Evolutionary conservation across 2,113 vertebrate species (phyloP), one percentile per base, ranked within the genome.

Genomic region (Calyptomena viridis): DNA sequence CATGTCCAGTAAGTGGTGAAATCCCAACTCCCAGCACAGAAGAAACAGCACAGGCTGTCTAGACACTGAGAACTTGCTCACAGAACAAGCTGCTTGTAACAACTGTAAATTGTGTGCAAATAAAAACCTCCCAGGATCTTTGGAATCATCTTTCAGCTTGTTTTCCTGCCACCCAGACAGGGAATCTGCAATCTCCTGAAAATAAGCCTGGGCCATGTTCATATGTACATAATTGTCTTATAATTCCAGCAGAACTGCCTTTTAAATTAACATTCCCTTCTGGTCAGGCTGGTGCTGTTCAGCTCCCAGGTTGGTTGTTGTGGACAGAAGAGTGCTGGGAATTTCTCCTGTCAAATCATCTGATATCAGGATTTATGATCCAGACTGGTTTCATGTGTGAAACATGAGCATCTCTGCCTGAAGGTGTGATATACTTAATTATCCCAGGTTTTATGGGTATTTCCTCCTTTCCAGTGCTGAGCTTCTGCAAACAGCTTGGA

Each of bases 91-190:
- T 50, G 66, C 89, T 87, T 88, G 67, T 46, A 60, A 73, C 93
- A 93, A 46, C 93, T 88, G 75, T n/a, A 3, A 93, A 72, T 93
- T 93, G 75, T 37, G 88, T 86, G 53, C 72, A 86, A 62, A 67
- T 89, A 81, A 73, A 89, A 95, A 47, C 89, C 58, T 88, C 1
- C 2, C 71, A 33, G 79, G 58, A 56, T 24, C 93, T 73, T 95
- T 88, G 40, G 93, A 91, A 82, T 62, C 74, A 85, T 94, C 83
- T 95, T 87, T 90, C 93, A 95, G 9, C 84, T 63, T 59, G 2
- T 83, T 80, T 62, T 64, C 44, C 72, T 83, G 89, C 96, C 91
- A 88, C 80, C 89, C 89, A 92, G 63, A 40, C 3, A 0, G 68
- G 94, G 64, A 80, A 58, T 37, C 69, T 53, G 42, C 30, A n/a